Evolutionary conservation across 1,140 invertebrate species (phyloP).

Genomic region (Aphidius ervi): DNA sequence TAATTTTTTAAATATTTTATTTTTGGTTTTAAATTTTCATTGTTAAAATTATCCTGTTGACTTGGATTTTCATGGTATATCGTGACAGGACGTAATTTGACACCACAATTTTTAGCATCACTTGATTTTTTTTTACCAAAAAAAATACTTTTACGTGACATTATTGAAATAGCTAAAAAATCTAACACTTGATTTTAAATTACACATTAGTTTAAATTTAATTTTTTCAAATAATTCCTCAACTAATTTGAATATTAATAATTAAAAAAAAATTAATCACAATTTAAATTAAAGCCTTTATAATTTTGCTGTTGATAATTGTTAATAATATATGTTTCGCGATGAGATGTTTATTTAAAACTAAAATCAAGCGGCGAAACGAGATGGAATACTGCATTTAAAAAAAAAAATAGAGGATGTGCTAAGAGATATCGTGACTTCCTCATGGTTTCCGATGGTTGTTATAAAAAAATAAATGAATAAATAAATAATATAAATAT

Average conservation of each 20-base stretch:
- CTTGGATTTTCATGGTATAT: too few species aligned
- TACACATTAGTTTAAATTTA: too few species aligned
- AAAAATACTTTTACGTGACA: not conserved
- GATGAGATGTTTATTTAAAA: constrained; percentile 17
- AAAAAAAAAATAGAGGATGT: constrained; percentile 32
- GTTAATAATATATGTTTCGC: constrained; percentile 2
- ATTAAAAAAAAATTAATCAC: too few species aligned
- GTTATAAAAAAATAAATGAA: not conserved
- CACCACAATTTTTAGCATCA: constrained; percentile 5
- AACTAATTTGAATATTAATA: too few species aligned
- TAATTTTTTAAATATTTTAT: too few species aligned
- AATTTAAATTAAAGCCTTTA: too few species aligned
- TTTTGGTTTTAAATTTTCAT: too few species aligned
- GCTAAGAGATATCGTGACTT: constrained; percentile 33
- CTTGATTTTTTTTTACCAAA: not conserved
- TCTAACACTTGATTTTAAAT: too few species aligned
- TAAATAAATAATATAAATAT: not conserved
- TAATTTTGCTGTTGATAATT: not conserved
- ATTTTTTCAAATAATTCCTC: too few species aligned
- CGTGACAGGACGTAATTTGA: not conserved
- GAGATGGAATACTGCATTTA: not conserved
- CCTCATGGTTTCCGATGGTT: constrained; percentile 23
- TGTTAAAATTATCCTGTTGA: too few species aligned
- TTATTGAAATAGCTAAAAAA: not conserved
- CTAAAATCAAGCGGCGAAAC: constrained; percentile 12